Base-by-base conservation (phyloP, 2,888 invertebrate species). In the Drosophila meridionalis region DNA sequence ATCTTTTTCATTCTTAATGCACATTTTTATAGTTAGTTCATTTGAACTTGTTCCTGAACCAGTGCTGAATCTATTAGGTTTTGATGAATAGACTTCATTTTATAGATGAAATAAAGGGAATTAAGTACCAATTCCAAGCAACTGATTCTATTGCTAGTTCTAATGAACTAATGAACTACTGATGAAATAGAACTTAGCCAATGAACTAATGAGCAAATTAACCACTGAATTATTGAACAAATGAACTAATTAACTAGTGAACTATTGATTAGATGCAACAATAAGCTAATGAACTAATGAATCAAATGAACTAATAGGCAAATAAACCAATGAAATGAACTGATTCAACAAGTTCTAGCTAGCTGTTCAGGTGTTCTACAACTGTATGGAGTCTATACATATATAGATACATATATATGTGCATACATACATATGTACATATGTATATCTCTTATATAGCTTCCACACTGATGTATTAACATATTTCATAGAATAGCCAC, bases 401-500 rank as follows among this genome's bases (percentile, higher is more conserved):
- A 7, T n/a, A n/a, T 14, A 3, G 12, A 55, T 28, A 3, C 8
- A 55, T 26, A 7, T 38, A 55, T 12, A 7, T 40, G 20, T 20
- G 20, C 20, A 20, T 20, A 20, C 20, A 20, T 20, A 20, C 20
- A 20, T 28, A 40, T 5, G 9, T 28, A 28, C 8, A 4, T 47
- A 14, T 45, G 14, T 28, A n/a, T 57, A 32, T 45, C 2, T 28
- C 28, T 34, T 28, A n/a, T 45, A 47, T 58, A 58, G 34, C 34
- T 11, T 38, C 47, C 34, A 36, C 47, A 36, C 47, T n/a, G n/a
- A 28, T 47, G 28, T 66, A 77, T 77, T 79, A 79, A 67, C 77
- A 78, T 78, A 78, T 79, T 78, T 79, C 77, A 79, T 79, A 79
- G 76, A 78, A 78, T 67, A 65, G 53, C 43, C 69, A 53, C 79